Base-by-base conservation (phyloP, 2,113 vertebrate genomes). In the Poeciliopsis retropinna region DNA sequence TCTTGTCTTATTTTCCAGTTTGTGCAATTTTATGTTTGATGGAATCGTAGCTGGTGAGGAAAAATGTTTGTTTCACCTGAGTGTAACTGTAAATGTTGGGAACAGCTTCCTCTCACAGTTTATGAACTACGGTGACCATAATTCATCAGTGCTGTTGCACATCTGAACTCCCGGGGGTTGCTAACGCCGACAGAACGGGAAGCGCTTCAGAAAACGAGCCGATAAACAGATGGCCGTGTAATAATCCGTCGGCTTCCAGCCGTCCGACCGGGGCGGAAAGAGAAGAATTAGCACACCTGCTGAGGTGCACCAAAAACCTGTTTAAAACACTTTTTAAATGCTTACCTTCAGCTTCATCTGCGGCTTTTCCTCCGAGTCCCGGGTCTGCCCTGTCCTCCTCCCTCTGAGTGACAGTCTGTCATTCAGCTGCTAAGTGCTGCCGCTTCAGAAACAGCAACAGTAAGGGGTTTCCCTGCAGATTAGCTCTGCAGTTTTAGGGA, bases 401-500 rank as follows among this genome's bases (percentile, higher is more conserved):
- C 37, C 32, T 65, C 34, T 79, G 78, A 82, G 47, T 54, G 62
- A 67, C 79, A 75, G 67, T 77, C 37, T 73, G 73, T 86, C 76
- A 67, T 67, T 86, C 84, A 85, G 75, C 68, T 69, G 67, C 76
- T 76, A 69, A 88, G 76, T 30, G 78, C 79, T 51, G 32, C 62
- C 44, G 17, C 51, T 61, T 57, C 64, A 69, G n/a, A 80, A 62
- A 70, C 54, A 82, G 83, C 77, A 37, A 64, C 88, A 81, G 83
- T 82, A 87, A 89, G 87, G 86, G 51, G 79, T 77, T 89, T 77
- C 73, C 87, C 80, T 70, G 81, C 80, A 85, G 85, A 89, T 79
- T 89, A 71, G 79, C 89, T 83, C 34, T 81, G 78, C 75, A 82
- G 54, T 78, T 91, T 90, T 63, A 2, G 25, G 63, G 70, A 51